phyloP scores from a whole-genome alignment of 2,888 invertebrate genomes.

The Macaria liturata region DNA sequence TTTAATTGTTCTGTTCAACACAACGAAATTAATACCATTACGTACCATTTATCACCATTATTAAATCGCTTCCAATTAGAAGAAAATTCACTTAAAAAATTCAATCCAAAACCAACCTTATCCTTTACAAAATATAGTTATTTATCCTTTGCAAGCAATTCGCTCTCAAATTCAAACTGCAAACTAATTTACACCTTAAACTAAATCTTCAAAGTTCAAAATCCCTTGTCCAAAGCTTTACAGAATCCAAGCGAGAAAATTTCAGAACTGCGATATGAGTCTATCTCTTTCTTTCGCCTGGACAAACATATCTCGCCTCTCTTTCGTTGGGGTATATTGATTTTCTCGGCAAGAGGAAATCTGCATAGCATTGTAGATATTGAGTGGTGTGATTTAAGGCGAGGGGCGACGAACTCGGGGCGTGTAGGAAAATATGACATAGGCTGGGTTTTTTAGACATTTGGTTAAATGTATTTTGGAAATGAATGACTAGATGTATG shows the following conservation, averaged over 20 bases:
- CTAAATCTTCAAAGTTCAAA: not conserved
- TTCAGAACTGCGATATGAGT: slow-evolving; percentile 21
- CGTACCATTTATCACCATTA: slow-evolving; percentile 29
- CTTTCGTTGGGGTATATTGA: slow-evolving; percentile 34
- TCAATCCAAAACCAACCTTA: slow-evolving; percentile 16
- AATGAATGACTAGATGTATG: too few species aligned
- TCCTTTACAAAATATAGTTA: not conserved
- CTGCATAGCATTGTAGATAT: slow-evolving; percentile 38
- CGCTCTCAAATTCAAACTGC: slow-evolving; percentile 11
- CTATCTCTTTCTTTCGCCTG: slow-evolving; percentile 23
- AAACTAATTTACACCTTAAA: slow-evolving; percentile 11
- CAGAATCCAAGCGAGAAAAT: slow-evolving; percentile 25
- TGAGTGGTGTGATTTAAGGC: slow-evolving; percentile 27
- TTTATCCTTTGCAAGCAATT: slow-evolving; percentile 13
- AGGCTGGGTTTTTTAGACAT: too few species aligned
- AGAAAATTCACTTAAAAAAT: slow-evolving; percentile 16
- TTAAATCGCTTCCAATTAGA: slow-evolving; percentile 26
- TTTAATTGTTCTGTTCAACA: slow-evolving; percentile 27
- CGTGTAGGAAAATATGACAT: not conserved
- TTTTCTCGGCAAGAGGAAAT: slow-evolving; percentile 36
- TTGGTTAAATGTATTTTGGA: too few species aligned
- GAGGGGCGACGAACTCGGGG: slow-evolving; percentile 14
- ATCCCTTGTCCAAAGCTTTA: not conserved
- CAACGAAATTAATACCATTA: slow-evolving; percentile 27
- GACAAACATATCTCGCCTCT: slow-evolving; percentile 28